phyloP scores from a whole-genome alignment of 2,888 invertebrate genomes.

The Eilema sororculum region DNA sequence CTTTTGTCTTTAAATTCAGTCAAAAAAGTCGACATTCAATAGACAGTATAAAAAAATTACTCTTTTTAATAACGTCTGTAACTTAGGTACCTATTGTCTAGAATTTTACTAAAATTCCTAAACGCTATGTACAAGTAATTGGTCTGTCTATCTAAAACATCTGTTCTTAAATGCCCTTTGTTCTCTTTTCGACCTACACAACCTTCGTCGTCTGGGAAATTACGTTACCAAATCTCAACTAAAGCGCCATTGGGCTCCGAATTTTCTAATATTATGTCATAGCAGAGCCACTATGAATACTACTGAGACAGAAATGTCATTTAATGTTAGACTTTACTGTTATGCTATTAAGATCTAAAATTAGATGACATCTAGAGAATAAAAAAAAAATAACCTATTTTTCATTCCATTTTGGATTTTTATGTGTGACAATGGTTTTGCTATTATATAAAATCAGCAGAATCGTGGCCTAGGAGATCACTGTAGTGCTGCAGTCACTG shows the following conservation, averaged over 20 bases:
- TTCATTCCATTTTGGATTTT: too few relatives aligned
- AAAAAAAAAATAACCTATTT: too few relatives aligned
- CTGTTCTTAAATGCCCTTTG: conserved; percentile 24
- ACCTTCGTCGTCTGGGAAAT: conserved; percentile 24
- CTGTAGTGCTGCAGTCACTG: too few relatives aligned
- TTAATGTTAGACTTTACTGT: too few relatives aligned
- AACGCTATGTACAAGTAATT: not conserved
- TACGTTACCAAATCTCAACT: conserved; percentile 21
- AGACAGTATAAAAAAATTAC: not conserved
- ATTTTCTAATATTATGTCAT: too few relatives aligned
- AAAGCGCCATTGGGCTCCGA: conserved; percentile 14
- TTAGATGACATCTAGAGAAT: too few relatives aligned
- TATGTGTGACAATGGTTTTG: too few relatives aligned
- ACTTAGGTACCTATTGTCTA: not conserved
- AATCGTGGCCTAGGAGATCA: not conserved
- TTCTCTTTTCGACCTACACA: conserved; percentile 28
- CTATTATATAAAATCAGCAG: too few relatives aligned
- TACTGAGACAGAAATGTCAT: too few relatives aligned
- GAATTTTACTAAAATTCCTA: not conserved
- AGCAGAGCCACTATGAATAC: too few relatives aligned
- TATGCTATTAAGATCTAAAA: too few relatives aligned
- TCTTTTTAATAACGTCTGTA: too few relatives aligned
- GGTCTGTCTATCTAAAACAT: conserved; percentile 7
- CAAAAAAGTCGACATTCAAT: not conserved
- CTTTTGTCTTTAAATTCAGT: not conserved